phyloP scores from a whole-genome alignment of 2,888 invertebrate genomes.

The Parelbella ahira region DNA sequence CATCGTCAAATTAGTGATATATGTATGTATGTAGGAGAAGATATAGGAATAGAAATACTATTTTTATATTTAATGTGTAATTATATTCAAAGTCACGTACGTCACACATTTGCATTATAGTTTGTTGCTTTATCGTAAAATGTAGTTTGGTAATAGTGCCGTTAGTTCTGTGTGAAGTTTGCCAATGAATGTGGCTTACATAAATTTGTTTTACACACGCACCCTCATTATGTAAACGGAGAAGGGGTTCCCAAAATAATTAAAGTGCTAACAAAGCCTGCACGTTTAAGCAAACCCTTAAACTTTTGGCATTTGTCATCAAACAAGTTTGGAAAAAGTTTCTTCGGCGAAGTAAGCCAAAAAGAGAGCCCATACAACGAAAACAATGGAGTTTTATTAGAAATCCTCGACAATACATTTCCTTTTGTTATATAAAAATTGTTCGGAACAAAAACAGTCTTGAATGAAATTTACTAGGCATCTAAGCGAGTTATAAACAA shows the following conservation, averaged over 20 bases:
- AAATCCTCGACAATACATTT: constrained; percentile 24
- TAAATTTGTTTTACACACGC: constrained; percentile 15
- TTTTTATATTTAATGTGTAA: too few relatives aligned
- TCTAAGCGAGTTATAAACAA: neutral
- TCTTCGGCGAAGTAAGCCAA: constrained; percentile 18
- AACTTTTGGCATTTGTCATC: constrained; percentile 26
- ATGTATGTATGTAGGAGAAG: too few relatives aligned
- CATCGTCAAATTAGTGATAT: too few relatives aligned
- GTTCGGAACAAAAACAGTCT: constrained; percentile 13
- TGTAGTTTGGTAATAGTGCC: too few relatives aligned
- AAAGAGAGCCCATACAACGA: constrained; percentile 21
- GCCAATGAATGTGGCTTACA: too few relatives aligned
- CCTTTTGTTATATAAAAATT: constrained; percentile 22
- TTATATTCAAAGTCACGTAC: too few relatives aligned
- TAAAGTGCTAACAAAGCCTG: constrained; percentile 21
- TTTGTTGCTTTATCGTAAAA: too few relatives aligned
- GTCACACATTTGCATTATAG: too few relatives aligned
- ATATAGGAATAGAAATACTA: too few relatives aligned
- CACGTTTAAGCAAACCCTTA: constrained; percentile 22
- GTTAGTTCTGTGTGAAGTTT: too few relatives aligned
- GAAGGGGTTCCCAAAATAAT: constrained; percentile 21
- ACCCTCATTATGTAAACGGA: constrained; percentile 4
- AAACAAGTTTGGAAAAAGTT: constrained; percentile 22
- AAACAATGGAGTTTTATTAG: constrained; percentile 24
- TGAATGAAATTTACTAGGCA: constrained; percentile 16